Base-by-base conservation (phyloP, 1,140 invertebrate genomes). In the Saccostrea echinata region DNA sequence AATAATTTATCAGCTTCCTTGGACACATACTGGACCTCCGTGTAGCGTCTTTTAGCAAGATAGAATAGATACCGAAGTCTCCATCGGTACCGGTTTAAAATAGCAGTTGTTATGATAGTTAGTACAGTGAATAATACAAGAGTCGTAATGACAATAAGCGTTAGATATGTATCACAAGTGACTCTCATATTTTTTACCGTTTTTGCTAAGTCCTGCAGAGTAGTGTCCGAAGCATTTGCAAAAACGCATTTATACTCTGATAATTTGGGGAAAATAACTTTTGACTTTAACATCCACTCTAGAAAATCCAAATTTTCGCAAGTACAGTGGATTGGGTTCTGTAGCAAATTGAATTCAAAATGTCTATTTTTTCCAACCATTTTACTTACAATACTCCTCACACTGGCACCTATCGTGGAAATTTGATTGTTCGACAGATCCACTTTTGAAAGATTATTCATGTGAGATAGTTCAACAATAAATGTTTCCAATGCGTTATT, bases 11-110 rank as follows among this genome's bases (percentile, higher is more conserved):
- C 27, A 24, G 6, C 2, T 4, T 16, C 0, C 3, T 18, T 21
- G 21, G 16, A 3, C 16, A 16, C 16, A 52, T 90, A 90, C 13
- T 16, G 57, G 21, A 87, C 16, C 51, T n/a, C 52, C 0, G 52
- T 18, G 12, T 90, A 85, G 43, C 85, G 27, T 57, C 64, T 64
- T 53, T 88, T 87, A 6, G 89, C 76, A 68, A 89, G 85, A 43
- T 90, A 88, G 53, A 90, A 90, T 1, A 92, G 55, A 84, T 92
- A 92, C 18, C 90, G 68, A 13, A 92, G 64, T 55, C 91, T 92
- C 92, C 92, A 92, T 27, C 85, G 24, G 24, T 86, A 86, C 2
- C 85, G 64, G 71, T 86, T 76, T 9, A 86, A 21, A 24, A 81
- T 81, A 27, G 64, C 85, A n/a, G 35, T 24, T 13, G 81, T 55